Evolutionary conservation across 2,888 invertebrate genomes (phyloP), one percentile per base, ranked within the genome.

Genomic region (Zygothrica quintamaculata): DNA sequence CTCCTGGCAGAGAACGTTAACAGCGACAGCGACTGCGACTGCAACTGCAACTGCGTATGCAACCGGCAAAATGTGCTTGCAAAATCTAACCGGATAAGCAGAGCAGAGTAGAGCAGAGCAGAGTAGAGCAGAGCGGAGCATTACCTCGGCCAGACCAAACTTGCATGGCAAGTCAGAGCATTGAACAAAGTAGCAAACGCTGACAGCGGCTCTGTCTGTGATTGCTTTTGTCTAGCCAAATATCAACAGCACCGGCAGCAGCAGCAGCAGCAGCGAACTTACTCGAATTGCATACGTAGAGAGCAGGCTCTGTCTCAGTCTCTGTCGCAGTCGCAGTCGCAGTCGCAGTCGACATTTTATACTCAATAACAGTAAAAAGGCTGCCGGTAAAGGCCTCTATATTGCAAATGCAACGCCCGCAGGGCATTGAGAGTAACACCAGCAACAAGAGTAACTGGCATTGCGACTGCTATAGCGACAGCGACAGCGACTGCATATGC

Each of bases 371-470:
- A 65, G 72, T 65, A 53, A 69, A 69, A 65, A 15, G 43, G 43
- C 51, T 56, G 42, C 31, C 46, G 50, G 29, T 15, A 48, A 43
- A 43, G 31, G 42, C 46, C 51, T 46, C 46, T 53, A 57, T 53
- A 57, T 60, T 62, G 47, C 64, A 60, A 47, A 82, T 78, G 76
- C 68, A 77, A 72, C 58, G 78, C 67, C 75, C 71, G 56, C 57
- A 64, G 61, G 57, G 39, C 55, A 51, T 60, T 42, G 62, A 50
- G 44, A 66, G 62, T 46, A 59, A 29, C 48, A 62, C 31, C 48
- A 50, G 40, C 52, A 64, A 36, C 36, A 36, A 29, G 7, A n/a
- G n/a, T 9, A n/a, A 29, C 29, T 26, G 43, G 46, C 69, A 9
- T 59, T 25, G 15, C 40, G 46, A 13, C 26, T 26, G 26, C 4